A percentile compares a stretch with the other conserved stretches of the same genome.
phyloP scores from a whole-genome alignment of 2,797 vertebrate species.

The Eptatretus atami region DNA sequence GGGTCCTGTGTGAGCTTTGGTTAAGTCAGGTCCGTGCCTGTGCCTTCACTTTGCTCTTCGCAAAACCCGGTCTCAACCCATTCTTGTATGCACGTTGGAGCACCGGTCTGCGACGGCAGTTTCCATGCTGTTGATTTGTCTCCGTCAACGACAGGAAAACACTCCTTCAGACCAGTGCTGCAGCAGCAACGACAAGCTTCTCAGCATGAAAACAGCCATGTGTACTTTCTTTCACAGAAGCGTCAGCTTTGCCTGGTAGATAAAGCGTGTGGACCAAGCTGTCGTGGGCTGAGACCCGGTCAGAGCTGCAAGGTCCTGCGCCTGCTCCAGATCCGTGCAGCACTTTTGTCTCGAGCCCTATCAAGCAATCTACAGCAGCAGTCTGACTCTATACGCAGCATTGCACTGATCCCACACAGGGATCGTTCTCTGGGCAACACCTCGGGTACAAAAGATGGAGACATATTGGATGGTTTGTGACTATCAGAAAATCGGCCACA shows the following conservation, averaged over 20 bases:
- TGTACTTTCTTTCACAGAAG: constrained; percentile 62
- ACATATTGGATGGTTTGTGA: background rate
- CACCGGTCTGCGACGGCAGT: constrained; percentile 43
- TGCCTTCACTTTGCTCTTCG: constrained; percentile 61
- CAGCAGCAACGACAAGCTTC: constrained; percentile 17
- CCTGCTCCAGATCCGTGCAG: background rate
- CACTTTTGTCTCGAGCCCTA: constrained; percentile 5
- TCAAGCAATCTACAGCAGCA: constrained; percentile 7
- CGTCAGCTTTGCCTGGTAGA: constrained; percentile 21
- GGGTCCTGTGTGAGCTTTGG: background rate
- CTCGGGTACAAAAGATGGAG: no score
- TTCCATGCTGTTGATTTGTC: constrained; percentile 18
- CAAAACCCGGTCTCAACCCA: constrained; percentile 79
- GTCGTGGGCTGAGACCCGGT: background rate
- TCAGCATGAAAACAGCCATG: constrained; percentile 61
- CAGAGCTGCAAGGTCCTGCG: background rate
- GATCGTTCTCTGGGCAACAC: background rate
- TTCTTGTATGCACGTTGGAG: constrained; percentile 91
- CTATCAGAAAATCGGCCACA: constrained; percentile 1
- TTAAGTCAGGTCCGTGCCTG: constrained; percentile 48
- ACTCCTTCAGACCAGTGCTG: constrained; percentile 9
- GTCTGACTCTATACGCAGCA: background rate
- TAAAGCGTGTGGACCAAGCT: constrained; percentile 53
- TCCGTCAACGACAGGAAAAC: constrained; percentile 23
- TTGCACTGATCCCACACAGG: background rate